Base-by-base conservation (phyloP, 2,888 invertebrate genomes). In the Drosophila anceps region DNA sequence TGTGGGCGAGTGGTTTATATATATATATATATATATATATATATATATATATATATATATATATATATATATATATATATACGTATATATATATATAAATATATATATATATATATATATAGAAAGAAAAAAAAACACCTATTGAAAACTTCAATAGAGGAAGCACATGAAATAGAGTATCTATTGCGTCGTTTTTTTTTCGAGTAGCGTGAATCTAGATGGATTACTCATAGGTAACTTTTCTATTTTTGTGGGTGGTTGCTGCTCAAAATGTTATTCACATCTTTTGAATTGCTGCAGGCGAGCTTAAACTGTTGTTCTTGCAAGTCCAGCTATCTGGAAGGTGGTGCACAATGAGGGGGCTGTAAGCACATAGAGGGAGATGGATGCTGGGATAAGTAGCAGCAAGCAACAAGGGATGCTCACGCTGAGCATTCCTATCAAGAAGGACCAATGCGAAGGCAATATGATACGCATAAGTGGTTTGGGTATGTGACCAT, bases 401-500 rank as follows among this genome's bases (percentile, higher is more conserved):
- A 55, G 51, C 61, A 69, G 71, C 64, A 63, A 67, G 71, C 65
- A 53, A 69, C 74, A 87, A 84, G 89, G 89, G 87, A 88, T 88
- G 85, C 84, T 84, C 59, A 33, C 65, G 74, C 70, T 76, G 67
- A 50, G 68, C 59, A 29, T 67, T 55, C 55, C 51, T 62, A 64
- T 53, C 61, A 50, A 58, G 39, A 51, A 76, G 73, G 77, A 82
- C 63, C 59, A 59, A 48, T 46, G 63, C 59, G 37, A 54, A 50
- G 85, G 85, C 73, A 88, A 88, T 72, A 57, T 71, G 81, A 87
- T 64, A 76, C 69, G 69, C 64, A 50, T 71, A 74, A 87, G 58
- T 84, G 89, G 82, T 72, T 80, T 76, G 75, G 61, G 79, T 76
- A 75, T 74, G 72, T 74, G 71, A 81, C 80, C 87, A 88, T 88